A percentile compares a stretch with the other conserved stretches of the same genome.
These are phyloP conservation scores for Chrysodeixis includens DNA, from an alignment of 2,888 invertebrate genomes.

Conservation along the genomic window DNA sequence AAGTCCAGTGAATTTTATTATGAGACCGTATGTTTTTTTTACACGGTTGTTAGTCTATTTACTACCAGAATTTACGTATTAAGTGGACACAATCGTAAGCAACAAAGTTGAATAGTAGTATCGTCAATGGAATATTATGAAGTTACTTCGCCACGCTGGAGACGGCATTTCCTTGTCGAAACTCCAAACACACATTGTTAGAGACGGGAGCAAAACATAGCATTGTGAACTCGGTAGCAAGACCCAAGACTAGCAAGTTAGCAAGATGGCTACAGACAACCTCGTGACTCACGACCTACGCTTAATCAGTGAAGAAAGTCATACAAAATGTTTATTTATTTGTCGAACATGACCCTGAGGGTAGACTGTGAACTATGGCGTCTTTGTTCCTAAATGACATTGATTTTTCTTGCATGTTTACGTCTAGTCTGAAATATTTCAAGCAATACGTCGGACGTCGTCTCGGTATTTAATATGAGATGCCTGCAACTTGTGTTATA, in stretches of 20 bases:
- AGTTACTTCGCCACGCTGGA: conserved; percentile 47
- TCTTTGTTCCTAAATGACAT: conserved; percentile 68
- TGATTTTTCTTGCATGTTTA: conserved; percentile 62
- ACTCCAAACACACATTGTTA: conserved; percentile 64
- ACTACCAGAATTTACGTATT: not conserved
- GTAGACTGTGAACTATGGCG: conserved; percentile 60
- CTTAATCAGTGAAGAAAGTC: conserved; percentile 83
- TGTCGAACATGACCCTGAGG: conserved; percentile 74
- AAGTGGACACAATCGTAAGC: conserved; percentile 20
- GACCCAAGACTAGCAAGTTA: conserved; percentile 1
- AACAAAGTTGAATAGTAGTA: conserved; percentile 31
- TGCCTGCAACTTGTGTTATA: not conserved
- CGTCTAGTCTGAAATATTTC: conserved; percentile 39
- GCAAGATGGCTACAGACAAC: conserved; percentile 77
- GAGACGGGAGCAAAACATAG: conserved; percentile 56
- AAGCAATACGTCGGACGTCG: conserved; percentile 5
- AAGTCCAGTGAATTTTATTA: too few relatives aligned
- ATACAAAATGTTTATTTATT: conserved; percentile 85
- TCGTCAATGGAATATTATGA: conserved; percentile 52
- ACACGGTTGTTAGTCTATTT: not conserved
- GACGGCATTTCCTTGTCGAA: conserved; percentile 56
- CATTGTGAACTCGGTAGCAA: conserved; percentile 75
- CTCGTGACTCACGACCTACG: conserved; percentile 85
- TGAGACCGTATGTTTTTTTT: not conserved
- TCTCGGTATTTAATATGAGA: not conserved